Evolutionary conservation across 2,113 vertebrate species (phyloP), one percentile per base, ranked within the genome.

Genomic region (Cyanistes caeruleus): DNA sequence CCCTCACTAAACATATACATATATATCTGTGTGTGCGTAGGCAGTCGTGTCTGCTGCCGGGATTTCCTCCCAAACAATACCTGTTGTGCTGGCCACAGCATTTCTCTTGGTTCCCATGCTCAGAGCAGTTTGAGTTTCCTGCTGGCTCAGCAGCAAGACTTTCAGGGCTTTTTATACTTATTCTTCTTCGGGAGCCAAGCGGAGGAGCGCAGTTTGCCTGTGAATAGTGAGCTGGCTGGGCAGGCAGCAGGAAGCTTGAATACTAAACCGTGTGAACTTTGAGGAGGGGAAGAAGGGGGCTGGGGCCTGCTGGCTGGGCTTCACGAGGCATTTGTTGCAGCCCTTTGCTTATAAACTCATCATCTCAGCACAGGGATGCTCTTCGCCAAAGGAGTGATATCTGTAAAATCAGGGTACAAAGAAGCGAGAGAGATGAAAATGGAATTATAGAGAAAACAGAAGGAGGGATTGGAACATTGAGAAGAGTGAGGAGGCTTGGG

Each of bases 51-150:
- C 93, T 92, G 93, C 94, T 90, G 91, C 58, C 0, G 83, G 86
- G 93, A 89, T 93, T 93, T 96, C 96, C 96, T 96, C 79, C 72
- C 83, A 89, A 94, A 96, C 89, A 92, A 93, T 94, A 92, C 76
- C 92, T 93, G 94, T 82, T 75, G 76, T 89, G 91, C 82, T 85
- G 78, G 91, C 75, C 86, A 49, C 82, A 93, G 88, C 25, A 1
- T 52, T 87, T 93, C 74, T 73, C 84, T 84, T 53, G 64, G 80
- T 95, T 94, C 93, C 93, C 89, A 90, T 93, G 89, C 95, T 93
- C 86, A 41, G 78, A 93, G 94, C 89, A 92, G 52, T 87, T 77
- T 89, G 89, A 91, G 64, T 92, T 97, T 96, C 94, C 92, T 96
- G 94, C 68, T 92, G 92, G 90, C 93, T 93, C 92, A 85, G 81